Percentiles rank a stretch among this genome's conserved stretches.
These are phyloP conservation scores for Brachyhypopomus gauderio DNA, from an alignment of 2,113 vertebrate species.

Conservation along the genomic window DNA sequence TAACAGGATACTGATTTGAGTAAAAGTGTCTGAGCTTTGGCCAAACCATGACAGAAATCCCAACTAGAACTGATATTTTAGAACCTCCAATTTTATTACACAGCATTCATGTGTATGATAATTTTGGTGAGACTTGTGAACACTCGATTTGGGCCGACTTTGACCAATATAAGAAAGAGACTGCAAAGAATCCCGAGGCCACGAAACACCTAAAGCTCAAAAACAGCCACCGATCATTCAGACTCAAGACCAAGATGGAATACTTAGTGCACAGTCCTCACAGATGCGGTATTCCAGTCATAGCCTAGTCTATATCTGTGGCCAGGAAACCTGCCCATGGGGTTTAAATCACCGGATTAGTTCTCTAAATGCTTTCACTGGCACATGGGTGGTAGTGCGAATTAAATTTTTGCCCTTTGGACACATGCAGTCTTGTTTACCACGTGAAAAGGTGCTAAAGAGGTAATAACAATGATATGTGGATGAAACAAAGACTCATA, in stretches of 20 bases:
- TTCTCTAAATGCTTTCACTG: background rate
- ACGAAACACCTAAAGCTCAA: background rate
- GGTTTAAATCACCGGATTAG: slow-evolving; percentile 19
- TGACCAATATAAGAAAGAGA: background rate
- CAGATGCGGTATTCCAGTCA: background rate
- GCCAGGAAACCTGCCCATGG: background rate
- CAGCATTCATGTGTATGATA: background rate
- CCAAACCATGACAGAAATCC: background rate
- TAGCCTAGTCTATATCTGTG: background rate
- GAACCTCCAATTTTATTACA: background rate
- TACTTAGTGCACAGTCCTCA: background rate
- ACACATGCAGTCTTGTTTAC: slow-evolving; percentile 1
- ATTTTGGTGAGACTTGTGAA: background rate
- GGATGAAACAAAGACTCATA: background rate
- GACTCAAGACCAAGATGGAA: background rate
- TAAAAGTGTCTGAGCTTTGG: background rate
- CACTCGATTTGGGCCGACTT: background rate
- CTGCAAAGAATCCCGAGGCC: background rate
- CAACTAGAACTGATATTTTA: background rate
- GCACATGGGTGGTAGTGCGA: background rate
- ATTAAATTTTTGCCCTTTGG: slow-evolving; percentile 12
- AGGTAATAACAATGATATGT: background rate
- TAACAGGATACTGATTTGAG: background rate
- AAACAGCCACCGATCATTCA: background rate
- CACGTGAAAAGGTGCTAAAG: background rate